Evolutionary conservation across 2,113 vertebrate genomes (phyloP), one percentile per base, ranked within the genome.

Genomic region (Australoheros scitulus): DNA sequence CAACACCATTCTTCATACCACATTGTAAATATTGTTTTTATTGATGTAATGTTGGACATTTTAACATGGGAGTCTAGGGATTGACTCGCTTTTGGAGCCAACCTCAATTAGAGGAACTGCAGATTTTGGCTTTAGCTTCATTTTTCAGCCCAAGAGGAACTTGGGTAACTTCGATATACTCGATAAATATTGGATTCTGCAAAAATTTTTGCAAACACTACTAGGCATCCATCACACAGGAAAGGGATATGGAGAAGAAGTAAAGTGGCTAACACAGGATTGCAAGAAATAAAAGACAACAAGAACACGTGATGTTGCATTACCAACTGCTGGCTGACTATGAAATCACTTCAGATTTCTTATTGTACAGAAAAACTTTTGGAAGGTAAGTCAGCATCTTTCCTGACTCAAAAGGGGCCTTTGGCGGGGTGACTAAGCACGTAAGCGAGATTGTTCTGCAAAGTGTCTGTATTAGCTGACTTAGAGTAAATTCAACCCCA

Each of bases 401-500:
- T 52, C 65, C 24, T 29, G 17, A 52, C 24, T 72, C 24, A 32
- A 52, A 72, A 52, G 50, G 50, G 43, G 24, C 24, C 17, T 52
- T 52, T 72, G 43, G 65, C 43, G 18, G 65, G 50, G 26, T 52
- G 15, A 52, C 65, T 72, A 20, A 50, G 43, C 65, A 52, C 6
- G 1, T 52, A 52, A 47, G 47, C 15, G 15, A 6, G 17, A 72
- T 72, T 72, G 26, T 43, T n/a, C 65, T 20, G 3, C 18, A 5
- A 20, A 50, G 29, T 29, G 65, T 70, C 65, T 50, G 65, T 50
- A 72, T 72, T 72, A 32, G 43, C 65, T 72, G 43, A 29, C 65
- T 70, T 47, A 68, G 41, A 26, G 65, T 43, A 70, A 70, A 70
- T 70, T 50, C 43, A 50, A 47, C 65, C 65, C 24, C 65, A 70